Percentiles rank a stretch among this genome's conserved stretches.
Conservation (phyloP, 1,140 invertebrate species). For the Palaemon carinicauda region DNA sequence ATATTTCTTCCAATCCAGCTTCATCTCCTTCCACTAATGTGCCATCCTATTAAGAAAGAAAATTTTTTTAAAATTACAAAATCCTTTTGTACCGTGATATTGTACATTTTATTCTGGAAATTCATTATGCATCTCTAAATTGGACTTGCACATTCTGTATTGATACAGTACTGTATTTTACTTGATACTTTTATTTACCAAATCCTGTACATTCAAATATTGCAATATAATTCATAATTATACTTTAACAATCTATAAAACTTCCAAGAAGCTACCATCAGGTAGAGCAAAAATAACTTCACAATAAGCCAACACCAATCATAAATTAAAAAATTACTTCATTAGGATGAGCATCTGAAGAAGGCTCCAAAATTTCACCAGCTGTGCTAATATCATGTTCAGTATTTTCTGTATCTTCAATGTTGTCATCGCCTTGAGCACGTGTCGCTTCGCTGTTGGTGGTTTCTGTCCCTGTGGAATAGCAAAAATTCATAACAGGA, state of each 20-base stretch:
- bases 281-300: neutral
- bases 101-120: neutral
- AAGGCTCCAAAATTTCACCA: conserved; percentile 71
- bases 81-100: too few species aligned
- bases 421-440: conserved; percentile 73
- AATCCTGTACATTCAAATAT: too few species aligned
- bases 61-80: too few species aligned
- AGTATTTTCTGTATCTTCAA: conserved; percentile 74
- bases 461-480: conserved; percentile 64
- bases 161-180: neutral
- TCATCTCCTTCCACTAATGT: conserved; percentile 61
- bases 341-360: conserved; percentile 67
- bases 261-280: neutral
- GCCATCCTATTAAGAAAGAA: conserved; percentile 30
- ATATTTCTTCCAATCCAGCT: conserved; percentile 73
- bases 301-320: neutral
- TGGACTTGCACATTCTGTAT: neutral
- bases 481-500: too few species aligned
- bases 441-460: conserved; percentile 70
- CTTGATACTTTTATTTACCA: neutral
- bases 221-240: too few species aligned
- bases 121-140: neutral
- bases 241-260: neutral
- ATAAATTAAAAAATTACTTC: conserved; percentile 14
- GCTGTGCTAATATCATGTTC: conserved; percentile 74